Evolutionary conservation across 2,888 invertebrate species (phyloP), one percentile per base, ranked within the genome.

Genomic region (Camponotus fellah): DNA sequence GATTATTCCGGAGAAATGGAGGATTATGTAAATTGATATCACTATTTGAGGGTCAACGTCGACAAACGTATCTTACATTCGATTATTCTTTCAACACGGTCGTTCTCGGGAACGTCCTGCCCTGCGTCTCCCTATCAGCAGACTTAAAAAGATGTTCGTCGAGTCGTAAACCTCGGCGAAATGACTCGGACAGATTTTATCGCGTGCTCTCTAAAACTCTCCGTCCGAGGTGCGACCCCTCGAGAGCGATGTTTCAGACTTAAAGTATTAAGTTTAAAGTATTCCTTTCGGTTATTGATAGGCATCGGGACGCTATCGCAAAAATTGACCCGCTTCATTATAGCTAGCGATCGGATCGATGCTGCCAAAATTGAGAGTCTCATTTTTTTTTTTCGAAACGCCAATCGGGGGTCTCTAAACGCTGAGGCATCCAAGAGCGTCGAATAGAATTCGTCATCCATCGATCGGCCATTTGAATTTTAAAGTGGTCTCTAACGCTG

Each of bases 211-310:
- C 91, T 91, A 89, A 83, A 91, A 83, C 83, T 80, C 89, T 79
- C 84, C 80, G 82, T 75, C 85, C 37, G 74, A 81, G 71, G 62
- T 76, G 69, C 85, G 91, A 92, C 93, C 93, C 94, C 90, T 85
- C 49, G 94, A 94, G 94, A 92, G 89, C 92, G 91, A 94, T 94
- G 92, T 91, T 91, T 94, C 92, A 94, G 91, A 92, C 94, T 94
- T 94, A 94, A 26, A 26, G 26, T 26, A 26, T 26, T 26, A 26
- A 26, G 93, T 94, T 94, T 94, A 93, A 94, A 94, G 92, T 94
- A 93, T 93, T 91, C 91, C 87, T 79, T 83, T 87, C 88, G 90
- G 92, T 92, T 92, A 92, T 93, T 91, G 94, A 92, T 90, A 84
- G 86, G 76, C 82, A 81, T 81, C 72, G 82, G 58, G 85, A 84